phyloP scores from a whole-genome alignment of 1,140 invertebrate species.

The Drosophila ananassae region DNA sequence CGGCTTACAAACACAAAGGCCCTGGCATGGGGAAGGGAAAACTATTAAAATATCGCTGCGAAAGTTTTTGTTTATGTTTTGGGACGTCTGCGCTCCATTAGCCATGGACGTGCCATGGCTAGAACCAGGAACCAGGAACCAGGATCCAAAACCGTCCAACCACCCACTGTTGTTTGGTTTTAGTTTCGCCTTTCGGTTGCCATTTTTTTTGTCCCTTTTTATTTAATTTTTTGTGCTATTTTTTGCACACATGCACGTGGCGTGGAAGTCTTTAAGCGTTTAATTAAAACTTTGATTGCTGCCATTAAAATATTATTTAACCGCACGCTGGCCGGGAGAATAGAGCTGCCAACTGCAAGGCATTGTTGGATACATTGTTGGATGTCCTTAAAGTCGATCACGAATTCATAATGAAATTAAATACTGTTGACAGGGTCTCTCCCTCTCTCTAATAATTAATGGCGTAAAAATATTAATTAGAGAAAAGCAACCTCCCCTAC shows the following conservation, averaged over 20 bases:
- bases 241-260: conserved; percentile 8
- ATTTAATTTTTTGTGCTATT: not conserved
- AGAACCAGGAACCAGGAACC: too few species aligned
- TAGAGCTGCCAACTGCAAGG: conserved; percentile 15
- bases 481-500: not conserved
- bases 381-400: not conserved
- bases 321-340: conserved; percentile 2
- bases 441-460: not conserved
- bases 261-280: conserved; percentile 64
- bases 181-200: conserved; percentile 53
- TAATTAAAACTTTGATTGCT: conserved; percentile 79
- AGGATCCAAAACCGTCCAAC: not conserved
- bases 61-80: conserved; percentile 80
- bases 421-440: too few species aligned
- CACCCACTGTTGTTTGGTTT: conserved; percentile 32
- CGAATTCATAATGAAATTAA: too few species aligned
- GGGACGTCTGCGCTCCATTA: conserved; percentile 71
- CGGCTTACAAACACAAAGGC: conserved; percentile 44
- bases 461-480: not conserved
- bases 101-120: conserved; percentile 53
- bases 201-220: conserved; percentile 19
- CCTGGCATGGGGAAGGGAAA: conserved; percentile 19
- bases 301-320: conserved; percentile 60
- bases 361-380: conserved; percentile 9
- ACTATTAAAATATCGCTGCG: conserved; percentile 76